phyloP scores from a whole-genome alignment of 2,797 vertebrate genomes.

The Syndactyla subalaris region DNA sequence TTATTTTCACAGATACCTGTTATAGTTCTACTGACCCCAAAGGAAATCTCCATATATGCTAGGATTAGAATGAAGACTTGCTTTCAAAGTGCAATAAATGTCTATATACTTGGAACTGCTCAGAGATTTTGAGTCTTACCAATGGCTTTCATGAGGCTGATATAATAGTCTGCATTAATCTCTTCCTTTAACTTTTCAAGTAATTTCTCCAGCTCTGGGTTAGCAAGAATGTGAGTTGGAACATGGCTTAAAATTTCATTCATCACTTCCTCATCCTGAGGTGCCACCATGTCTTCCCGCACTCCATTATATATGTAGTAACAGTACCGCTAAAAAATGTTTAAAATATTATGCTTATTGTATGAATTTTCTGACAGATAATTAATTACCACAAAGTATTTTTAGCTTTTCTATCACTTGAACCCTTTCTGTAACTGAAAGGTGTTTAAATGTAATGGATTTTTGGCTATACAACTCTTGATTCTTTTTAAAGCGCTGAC shows the following conservation, averaged over 20 bases:
- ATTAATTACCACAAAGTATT: neutral
- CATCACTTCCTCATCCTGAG: slow-evolving; percentile 78
- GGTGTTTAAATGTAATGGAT: neutral
- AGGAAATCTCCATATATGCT: neutral
- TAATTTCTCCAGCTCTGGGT: slow-evolving; percentile 57
- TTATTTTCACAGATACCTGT: neutral
- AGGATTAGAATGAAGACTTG: neutral
- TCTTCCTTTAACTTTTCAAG: slow-evolving; percentile 77
- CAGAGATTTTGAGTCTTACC: slow-evolving; percentile 77
- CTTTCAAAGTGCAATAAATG: neutral
- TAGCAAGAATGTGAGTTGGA: slow-evolving; percentile 63
- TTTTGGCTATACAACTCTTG: neutral
- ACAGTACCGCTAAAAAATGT: slow-evolving; percentile 82
- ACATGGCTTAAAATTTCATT: slow-evolving; percentile 77
- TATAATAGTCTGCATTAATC: slow-evolving; percentile 79
- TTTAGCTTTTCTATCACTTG: neutral
- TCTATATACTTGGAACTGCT: neutral
- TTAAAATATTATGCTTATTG: neutral
- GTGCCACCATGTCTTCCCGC: slow-evolving; percentile 79
- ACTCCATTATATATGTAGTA: slow-evolving; percentile 85
- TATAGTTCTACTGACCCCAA: neutral
- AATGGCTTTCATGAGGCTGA: slow-evolving; percentile 84
- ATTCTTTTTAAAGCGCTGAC: neutral
- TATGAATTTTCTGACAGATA: neutral
- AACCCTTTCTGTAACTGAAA: neutral